Evolutionary conservation across 2,113 vertebrate species (phyloP).

Genomic region (Australoheros scitulus): DNA sequence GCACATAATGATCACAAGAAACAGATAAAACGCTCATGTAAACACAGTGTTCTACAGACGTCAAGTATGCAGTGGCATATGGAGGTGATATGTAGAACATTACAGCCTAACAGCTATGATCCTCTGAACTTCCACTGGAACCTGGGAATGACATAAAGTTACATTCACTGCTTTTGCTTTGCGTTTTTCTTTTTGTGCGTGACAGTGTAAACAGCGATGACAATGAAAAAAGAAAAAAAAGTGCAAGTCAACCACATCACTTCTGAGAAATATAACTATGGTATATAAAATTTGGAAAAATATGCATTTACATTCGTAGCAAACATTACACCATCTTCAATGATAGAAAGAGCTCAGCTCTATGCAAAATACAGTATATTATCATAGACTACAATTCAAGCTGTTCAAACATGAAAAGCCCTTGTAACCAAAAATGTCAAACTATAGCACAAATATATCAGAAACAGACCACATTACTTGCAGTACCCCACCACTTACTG

Average conservation of each 20-base stretch:
- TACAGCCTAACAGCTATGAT: conserved; percentile 26
- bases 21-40: conserved; percentile 57
- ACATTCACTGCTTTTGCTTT: conserved; percentile 63
- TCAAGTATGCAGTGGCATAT: conserved; percentile 57
- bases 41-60: conserved; percentile 57
- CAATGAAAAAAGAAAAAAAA: neutral
- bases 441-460: conserved; percentile 52
- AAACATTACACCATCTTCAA: conserved; percentile 74
- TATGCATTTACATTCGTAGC: conserved; percentile 79
- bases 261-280: conserved; percentile 78
- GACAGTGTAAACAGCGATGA: conserved; percentile 65
- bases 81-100: conserved; percentile 42
- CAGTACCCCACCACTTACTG: conserved; percentile 31
- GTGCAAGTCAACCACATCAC: conserved; percentile 62
- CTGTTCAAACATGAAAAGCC: conserved; percentile 71
- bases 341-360: conserved; percentile 66
- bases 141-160: conserved; percentile 48
- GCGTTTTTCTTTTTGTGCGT: conserved; percentile 39
- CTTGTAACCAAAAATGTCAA: conserved; percentile 65
- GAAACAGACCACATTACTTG: conserved; percentile 36
- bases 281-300: conserved; percentile 80
- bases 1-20: conserved; percentile 43
- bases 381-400: conserved; percentile 67
- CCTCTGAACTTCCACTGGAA: conserved; percentile 27
- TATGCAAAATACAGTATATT: conserved; percentile 74